phyloP scores from a whole-genome alignment of 2,888 invertebrate genomes.

The Penaeus monodon region DNA sequence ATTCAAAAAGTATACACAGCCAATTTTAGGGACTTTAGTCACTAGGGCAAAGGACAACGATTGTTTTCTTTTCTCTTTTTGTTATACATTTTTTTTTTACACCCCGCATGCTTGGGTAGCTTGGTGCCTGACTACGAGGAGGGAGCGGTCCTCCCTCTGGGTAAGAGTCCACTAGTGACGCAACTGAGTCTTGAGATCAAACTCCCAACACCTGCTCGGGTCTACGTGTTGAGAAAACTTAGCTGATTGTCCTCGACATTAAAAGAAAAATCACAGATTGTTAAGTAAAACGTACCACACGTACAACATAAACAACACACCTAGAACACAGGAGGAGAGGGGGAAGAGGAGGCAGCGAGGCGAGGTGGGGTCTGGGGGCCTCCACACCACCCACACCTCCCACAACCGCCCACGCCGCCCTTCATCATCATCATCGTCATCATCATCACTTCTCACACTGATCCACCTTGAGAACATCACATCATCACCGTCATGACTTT shows the following conservation, averaged over 20 bases:
- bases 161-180: slow-evolving; percentile 14
- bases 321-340: slow-evolving; percentile 32
- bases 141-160: slow-evolving; percentile 1
- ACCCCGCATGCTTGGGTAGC: slow-evolving; percentile 26
- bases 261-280: slow-evolving; percentile 56
- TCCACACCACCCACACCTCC: too few relatives aligned
- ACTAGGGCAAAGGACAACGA: slow-evolving; percentile 13
- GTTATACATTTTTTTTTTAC: not conserved
- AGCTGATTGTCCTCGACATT: slow-evolving; percentile 46
- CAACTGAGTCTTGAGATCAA: slow-evolving; percentile 45
- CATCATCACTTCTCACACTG: slow-evolving; percentile 29
- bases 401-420: too few relatives aligned
- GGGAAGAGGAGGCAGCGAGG: slow-evolving; percentile 13
- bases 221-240: slow-evolving; percentile 29
- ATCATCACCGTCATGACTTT: slow-evolving; percentile 35
- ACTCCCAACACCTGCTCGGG: slow-evolving; percentile 13
- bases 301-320: slow-evolving; percentile 38
- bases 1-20: slow-evolving; percentile 20
- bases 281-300: slow-evolving; percentile 51
- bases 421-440: too few relatives aligned
- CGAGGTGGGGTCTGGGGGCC: not conserved
- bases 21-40: not conserved
- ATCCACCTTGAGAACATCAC: slow-evolving; percentile 40
- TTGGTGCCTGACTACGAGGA: slow-evolving; percentile 9
- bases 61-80: too few relatives aligned